Percentiles rank a stretch among this genome's conserved stretches.
These are phyloP conservation scores for Premnoplex brunnescens DNA, from an alignment of 2,797 vertebrate genomes.

Conservation along the genomic window DNA sequence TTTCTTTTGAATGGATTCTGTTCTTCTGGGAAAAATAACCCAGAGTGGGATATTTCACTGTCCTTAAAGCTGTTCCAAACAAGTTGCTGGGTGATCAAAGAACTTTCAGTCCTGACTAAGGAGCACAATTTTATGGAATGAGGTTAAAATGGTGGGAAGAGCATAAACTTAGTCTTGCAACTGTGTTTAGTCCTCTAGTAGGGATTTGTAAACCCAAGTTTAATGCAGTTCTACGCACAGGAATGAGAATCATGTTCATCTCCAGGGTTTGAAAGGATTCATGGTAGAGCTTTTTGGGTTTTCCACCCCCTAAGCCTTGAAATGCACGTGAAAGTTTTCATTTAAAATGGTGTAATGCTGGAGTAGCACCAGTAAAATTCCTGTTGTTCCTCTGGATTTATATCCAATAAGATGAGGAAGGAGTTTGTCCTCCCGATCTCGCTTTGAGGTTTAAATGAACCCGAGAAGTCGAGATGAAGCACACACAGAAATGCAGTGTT, in stretches of 20 bases:
- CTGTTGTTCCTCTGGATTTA: neutral
- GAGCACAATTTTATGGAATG: neutral
- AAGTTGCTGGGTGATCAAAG: neutral
- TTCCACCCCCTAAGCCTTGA: accelerated
- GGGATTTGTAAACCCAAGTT: neutral
- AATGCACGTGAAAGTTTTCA: neutral
- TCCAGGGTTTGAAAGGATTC: accelerated
- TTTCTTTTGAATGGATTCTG: neutral
- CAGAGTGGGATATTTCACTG: neutral
- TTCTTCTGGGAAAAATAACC: neutral
- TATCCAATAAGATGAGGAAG: neutral
- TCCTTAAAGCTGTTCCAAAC: neutral
- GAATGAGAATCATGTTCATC: neutral
- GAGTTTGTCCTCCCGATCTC: neutral
- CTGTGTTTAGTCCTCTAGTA: neutral
- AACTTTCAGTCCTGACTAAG: neutral
- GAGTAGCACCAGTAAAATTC: neutral
- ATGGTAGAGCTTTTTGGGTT: no score
- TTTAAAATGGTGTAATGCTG: accelerated
- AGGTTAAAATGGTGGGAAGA: neutral
- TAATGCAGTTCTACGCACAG: accelerated
- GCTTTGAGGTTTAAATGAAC: neutral
- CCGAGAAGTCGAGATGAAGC: neutral
- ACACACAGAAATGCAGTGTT: neutral
- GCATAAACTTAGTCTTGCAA: neutral